Conservation (phyloP, 2,113 vertebrate species). For the Pangasianodon gigas region DNA sequence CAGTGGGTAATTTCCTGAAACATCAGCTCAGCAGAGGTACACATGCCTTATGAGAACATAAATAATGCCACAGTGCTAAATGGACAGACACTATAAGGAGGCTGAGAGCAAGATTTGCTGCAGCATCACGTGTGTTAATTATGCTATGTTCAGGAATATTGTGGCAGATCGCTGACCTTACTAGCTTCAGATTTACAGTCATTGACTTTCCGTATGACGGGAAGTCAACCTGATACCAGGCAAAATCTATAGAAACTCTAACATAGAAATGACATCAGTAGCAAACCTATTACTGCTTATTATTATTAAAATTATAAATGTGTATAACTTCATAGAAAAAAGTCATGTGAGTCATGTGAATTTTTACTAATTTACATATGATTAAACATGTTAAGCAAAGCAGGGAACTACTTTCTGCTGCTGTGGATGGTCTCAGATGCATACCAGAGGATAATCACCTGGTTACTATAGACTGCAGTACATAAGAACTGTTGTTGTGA, state of each 20-base stretch:
- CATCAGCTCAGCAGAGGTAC: constrained; percentile 42
- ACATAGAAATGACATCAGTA: neutral
- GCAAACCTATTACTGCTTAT: neutral
- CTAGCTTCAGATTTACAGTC: neutral
- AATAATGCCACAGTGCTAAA: constrained; percentile 10
- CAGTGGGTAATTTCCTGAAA: constrained; percentile 42
- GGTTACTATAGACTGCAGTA: neutral
- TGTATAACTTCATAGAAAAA: neutral
- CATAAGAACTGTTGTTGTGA: neutral
- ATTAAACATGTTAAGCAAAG: neutral
- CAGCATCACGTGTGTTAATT: neutral
- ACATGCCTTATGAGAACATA: constrained; percentile 34
- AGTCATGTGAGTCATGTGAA: too few relatives aligned
- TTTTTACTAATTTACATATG: too few relatives aligned
- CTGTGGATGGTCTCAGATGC: neutral
- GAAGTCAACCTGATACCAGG: neutral
- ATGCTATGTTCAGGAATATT: neutral
- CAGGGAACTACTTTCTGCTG: neutral
- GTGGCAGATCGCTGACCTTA: neutral
- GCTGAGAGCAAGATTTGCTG: neutral
- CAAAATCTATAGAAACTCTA: neutral
- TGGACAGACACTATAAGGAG: neutral
- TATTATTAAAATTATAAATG: neutral
- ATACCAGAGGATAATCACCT: neutral
- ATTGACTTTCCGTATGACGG: neutral